These are phyloP conservation scores for Carettochelys insculpta DNA, from an alignment of 2,113 vertebrate species.

Conservation along the genomic window DNA sequence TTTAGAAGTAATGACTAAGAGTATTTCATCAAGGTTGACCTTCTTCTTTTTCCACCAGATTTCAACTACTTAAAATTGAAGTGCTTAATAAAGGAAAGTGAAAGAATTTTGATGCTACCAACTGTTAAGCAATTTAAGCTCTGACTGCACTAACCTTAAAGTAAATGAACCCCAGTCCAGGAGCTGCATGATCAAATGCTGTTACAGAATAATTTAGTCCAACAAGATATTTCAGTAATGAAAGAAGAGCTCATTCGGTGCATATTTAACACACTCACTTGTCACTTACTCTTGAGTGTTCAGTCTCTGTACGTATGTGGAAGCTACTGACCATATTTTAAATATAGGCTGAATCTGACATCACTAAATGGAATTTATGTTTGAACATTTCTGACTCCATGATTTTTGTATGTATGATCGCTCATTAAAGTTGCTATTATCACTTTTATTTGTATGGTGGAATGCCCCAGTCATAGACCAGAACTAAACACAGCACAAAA, in stretches of 20 bases:
- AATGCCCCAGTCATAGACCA: background rate
- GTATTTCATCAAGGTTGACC: background rate
- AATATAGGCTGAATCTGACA: conserved; percentile 30
- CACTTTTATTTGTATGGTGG: background rate
- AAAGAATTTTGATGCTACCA: conserved; percentile 63
- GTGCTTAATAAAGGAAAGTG: conserved; percentile 64
- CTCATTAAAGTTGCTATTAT: background rate
- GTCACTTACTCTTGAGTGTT: background rate
- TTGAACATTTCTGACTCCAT: background rate
- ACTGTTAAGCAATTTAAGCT: conserved; percentile 67
- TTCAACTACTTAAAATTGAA: conserved; percentile 53
- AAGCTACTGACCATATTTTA: conserved; percentile 24
- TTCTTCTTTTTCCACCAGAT: conserved; percentile 19
- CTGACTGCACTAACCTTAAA: conserved; percentile 63
- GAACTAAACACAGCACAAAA: background rate
- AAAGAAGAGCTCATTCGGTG: conserved; percentile 64
- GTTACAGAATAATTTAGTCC: conserved; percentile 68
- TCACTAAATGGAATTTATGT: background rate
- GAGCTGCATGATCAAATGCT: conserved; percentile 59
- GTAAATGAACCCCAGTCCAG: conserved; percentile 63
- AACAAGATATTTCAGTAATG: conserved; percentile 65
- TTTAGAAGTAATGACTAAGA: conserved; percentile 2
- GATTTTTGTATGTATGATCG: conserved; percentile 4
- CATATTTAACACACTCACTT: conserved; percentile 39
- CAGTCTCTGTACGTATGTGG: background rate